Conservation (phyloP, 2,113 vertebrate species). For the Nycticebus coucang region DNA sequence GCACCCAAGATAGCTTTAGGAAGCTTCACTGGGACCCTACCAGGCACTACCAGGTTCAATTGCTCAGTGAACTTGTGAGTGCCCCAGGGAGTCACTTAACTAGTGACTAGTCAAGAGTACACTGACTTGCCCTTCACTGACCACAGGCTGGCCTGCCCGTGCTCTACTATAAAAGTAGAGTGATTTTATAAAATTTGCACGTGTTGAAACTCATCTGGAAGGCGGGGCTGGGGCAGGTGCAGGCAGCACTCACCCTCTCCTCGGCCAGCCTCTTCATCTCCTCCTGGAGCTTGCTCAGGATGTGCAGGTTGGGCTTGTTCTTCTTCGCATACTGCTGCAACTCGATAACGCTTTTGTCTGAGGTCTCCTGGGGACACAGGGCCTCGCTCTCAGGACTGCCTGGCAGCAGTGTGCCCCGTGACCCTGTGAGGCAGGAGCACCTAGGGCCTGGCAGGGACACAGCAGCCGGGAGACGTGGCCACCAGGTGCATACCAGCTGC, state of each 20-base stretch:
- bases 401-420: background rate
- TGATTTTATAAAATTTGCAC: background rate
- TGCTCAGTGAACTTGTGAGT: background rate
- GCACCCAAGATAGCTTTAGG: background rate
- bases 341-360: conserved; percentile 98
- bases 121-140: background rate
- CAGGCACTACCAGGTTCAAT: background rate
- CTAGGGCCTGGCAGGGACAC: background rate
- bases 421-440: background rate
- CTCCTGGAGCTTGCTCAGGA: conserved; percentile 98
- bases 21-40: background rate
- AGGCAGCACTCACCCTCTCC: conserved; percentile 89
- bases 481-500: background rate
- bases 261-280: conserved; percentile 97
- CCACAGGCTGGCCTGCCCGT: background rate
- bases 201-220: background rate
- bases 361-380: conserved; percentile 89
- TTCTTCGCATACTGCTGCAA: conserved; percentile 99
- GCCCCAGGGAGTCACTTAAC: too few relatives aligned
- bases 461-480: background rate
- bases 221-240: background rate
- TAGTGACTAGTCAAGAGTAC: background rate
- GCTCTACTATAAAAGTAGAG: background rate
- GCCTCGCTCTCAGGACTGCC: background rate
- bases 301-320: conserved; percentile 99